Percentiles rank a stretch among this genome's conserved stretches.
These are phyloP conservation scores for Helostoma temminkii DNA, from an alignment of 2,797 vertebrate species.

Conservation along the genomic window DNA sequence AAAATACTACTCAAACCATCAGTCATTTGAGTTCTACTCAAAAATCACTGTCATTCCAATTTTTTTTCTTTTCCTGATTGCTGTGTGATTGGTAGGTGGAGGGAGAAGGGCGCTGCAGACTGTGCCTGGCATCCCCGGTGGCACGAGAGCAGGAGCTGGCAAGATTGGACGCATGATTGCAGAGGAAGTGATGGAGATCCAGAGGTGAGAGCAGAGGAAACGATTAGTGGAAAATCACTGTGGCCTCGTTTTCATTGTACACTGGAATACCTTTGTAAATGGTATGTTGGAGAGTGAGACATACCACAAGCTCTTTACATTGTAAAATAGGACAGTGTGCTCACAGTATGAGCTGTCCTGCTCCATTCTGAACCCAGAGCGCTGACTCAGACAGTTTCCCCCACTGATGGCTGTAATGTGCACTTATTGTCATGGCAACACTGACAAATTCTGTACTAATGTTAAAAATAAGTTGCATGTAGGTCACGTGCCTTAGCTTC, in stretches of 20 bases:
- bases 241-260: neutral
- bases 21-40: neutral
- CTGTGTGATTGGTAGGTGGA: conserved; percentile 81
- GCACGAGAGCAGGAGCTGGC: conserved; percentile 95
- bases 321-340: conserved; percentile 1
- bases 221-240: neutral
- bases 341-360: neutral
- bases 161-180: conserved; percentile 99
- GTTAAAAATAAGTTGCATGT: conserved; percentile 3
- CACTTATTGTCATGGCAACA: conserved; percentile 22
- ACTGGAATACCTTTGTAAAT: neutral
- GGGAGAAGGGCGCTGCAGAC: conserved; percentile 91
- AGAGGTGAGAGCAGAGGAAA: conserved; percentile 86
- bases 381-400: conserved; percentile 7
- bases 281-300: neutral
- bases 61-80: neutral
- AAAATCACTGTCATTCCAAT: neutral
- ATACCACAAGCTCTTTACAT: neutral
- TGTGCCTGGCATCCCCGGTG: conserved; percentile 96
- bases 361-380: neutral
- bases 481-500: neutral
- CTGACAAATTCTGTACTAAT: neutral
- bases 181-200: conserved; percentile 99
- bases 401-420: conserved; percentile 1
- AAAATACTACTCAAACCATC: conserved; percentile 5